phyloP scores from a whole-genome alignment of 2,797 vertebrate species.

The Pantherophis vulpinus region DNA sequence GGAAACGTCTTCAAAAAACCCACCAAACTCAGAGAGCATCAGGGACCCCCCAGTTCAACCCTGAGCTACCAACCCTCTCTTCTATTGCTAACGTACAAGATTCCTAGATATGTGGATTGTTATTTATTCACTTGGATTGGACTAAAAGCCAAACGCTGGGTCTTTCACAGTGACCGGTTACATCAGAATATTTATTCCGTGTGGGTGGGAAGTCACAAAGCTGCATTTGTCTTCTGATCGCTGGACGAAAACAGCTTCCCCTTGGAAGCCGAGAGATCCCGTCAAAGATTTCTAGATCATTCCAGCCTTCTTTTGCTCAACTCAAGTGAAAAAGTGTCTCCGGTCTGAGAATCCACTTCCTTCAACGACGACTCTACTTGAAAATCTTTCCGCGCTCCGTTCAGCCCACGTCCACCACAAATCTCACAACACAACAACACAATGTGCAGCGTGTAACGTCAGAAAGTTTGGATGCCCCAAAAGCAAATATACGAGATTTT shows the following conservation, averaged over 20 bases:
- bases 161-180: slow-evolving; percentile 27
- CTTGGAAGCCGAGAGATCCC: not conserved
- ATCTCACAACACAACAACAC: not conserved
- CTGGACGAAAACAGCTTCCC: slow-evolving; percentile 26
- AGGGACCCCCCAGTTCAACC: too few relatives aligned
- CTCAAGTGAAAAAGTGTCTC: not conserved
- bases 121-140: not conserved
- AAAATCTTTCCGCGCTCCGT: not conserved
- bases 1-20: too few relatives aligned
- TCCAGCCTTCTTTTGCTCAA: not conserved
- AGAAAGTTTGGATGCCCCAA: not conserved
- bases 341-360: not conserved
- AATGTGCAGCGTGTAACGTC: not conserved
- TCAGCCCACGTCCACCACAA: not conserved
- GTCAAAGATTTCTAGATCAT: not conserved
- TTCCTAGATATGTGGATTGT: not conserved
- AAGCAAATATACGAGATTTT: not conserved
- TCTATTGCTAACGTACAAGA: not conserved
- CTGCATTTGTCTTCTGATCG: not conserved
- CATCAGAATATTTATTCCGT: not conserved
- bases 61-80: not conserved
- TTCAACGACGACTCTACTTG: not conserved
- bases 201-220: slow-evolving; percentile 48
- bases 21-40: too few relatives aligned
- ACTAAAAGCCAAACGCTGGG: not conserved